These are phyloP conservation scores for Prosapia bicincta DNA, from an alignment of 2,888 invertebrate genomes.

Conservation along the genomic window DNA sequence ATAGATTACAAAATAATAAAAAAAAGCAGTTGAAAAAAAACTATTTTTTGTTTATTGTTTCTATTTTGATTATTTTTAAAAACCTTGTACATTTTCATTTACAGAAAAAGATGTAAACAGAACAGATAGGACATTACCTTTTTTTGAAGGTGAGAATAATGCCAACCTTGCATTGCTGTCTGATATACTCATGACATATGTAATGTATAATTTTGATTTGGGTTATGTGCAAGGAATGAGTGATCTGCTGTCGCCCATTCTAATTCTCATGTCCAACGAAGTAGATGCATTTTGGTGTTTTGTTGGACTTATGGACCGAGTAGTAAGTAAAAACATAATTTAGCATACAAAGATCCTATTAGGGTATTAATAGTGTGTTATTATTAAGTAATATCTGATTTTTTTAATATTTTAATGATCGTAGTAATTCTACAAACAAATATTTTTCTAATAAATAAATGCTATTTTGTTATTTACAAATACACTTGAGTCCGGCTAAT, in stretches of 20 bases:
- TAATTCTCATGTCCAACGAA: constrained; percentile 86
- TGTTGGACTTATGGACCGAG: constrained; percentile 94
- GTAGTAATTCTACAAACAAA: too few relatives aligned
- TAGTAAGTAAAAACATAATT: constrained; percentile 67
- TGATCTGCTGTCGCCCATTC: constrained; percentile 89
- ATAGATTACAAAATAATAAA: too few relatives aligned
- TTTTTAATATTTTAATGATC: too few relatives aligned
- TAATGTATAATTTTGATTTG: constrained; percentile 98
- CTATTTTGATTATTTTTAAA: too few relatives aligned
- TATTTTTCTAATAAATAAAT: too few relatives aligned
- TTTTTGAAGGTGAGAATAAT: constrained; percentile 92
- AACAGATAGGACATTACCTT: constrained; percentile 87
- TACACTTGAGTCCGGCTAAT: too few relatives aligned
- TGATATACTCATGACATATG: constrained; percentile 96
- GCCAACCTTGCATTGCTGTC: constrained; percentile 78
- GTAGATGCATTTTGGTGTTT: constrained; percentile 99
- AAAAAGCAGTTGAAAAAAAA: too few relatives aligned
- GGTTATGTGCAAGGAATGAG: constrained; percentile 98
- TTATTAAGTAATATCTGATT: too few relatives aligned
- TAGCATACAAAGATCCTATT: too few relatives aligned
- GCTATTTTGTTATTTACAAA: too few relatives aligned
- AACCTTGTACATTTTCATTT: constrained; percentile 32
- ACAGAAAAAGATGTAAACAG: constrained; percentile 94
- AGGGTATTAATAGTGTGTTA: too few relatives aligned
- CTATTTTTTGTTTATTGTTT: too few relatives aligned